Conservation (phyloP, 1,140 invertebrate genomes). For the Orchestia grillus region DNA sequence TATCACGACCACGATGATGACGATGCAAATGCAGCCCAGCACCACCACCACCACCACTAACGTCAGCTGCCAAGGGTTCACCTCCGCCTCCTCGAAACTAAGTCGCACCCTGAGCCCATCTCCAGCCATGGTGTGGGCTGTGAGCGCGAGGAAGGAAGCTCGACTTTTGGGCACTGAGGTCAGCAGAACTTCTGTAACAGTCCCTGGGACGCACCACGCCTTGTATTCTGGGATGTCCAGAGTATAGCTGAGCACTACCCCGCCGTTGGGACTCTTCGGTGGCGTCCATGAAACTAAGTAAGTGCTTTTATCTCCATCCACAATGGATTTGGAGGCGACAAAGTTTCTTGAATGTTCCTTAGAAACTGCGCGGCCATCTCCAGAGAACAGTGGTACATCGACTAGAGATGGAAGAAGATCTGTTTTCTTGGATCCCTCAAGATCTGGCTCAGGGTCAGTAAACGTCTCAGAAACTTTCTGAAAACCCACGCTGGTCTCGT, state of each 20-base stretch:
- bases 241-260: background rate
- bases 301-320: background rate
- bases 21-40: background rate
- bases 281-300: constrained; percentile 13
- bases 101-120: background rate
- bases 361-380: background rate
- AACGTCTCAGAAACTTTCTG: background rate
- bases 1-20: background rate
- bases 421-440: background rate
- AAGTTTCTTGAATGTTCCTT: background rate
- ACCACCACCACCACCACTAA: background rate
- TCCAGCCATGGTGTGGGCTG: background rate
- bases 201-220: background rate
- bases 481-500: background rate
- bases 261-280: background rate
- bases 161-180: background rate
- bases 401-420: background rate
- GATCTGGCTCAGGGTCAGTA: background rate
- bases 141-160: background rate
- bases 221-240: background rate
- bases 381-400: background rate
- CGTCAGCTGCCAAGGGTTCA: background rate
- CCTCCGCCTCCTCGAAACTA: background rate
- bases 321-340: background rate
- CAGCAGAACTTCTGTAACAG: background rate